phyloP scores from a whole-genome alignment of 2,888 invertebrate genomes.

The Nematopogon swammerdamellus region DNA sequence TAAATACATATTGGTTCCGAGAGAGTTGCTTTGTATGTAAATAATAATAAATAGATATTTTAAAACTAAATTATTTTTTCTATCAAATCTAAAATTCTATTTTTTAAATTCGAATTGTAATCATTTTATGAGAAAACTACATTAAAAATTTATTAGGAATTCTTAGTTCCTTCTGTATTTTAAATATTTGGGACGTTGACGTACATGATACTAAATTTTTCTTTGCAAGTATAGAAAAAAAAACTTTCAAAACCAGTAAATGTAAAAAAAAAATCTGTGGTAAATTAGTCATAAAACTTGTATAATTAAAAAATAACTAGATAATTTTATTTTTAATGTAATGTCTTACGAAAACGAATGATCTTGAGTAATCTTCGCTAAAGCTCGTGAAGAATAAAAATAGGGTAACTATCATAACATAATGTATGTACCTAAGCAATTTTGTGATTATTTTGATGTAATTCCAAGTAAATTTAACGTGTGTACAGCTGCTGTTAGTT shows the following conservation, averaged over 20 bases:
- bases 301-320: conserved; percentile 5
- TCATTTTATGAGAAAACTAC: not conserved
- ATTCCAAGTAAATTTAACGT: not conserved
- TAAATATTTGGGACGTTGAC: too few relatives aligned
- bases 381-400: not conserved
- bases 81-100: not conserved
- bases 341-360: conserved; percentile 6
- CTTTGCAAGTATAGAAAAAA: not conserved
- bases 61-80: too few relatives aligned
- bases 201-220: too few relatives aligned
- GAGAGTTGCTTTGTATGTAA: too few relatives aligned
- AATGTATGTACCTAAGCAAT: not conserved
- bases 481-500: not conserved
- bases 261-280: not conserved
- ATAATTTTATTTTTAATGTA: conserved; percentile 8
- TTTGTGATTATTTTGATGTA: not conserved
- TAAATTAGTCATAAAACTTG: not conserved
- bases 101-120: not conserved
- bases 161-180: not conserved
- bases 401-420: not conserved
- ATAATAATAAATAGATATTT: too few relatives aligned
- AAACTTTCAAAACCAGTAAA: not conserved
- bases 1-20: too few relatives aligned
- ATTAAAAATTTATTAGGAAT: not conserved
- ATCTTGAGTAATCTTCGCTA: not conserved